phyloP scores from a whole-genome alignment of 2,113 vertebrate genomes.

The Sylvia atricapilla region DNA sequence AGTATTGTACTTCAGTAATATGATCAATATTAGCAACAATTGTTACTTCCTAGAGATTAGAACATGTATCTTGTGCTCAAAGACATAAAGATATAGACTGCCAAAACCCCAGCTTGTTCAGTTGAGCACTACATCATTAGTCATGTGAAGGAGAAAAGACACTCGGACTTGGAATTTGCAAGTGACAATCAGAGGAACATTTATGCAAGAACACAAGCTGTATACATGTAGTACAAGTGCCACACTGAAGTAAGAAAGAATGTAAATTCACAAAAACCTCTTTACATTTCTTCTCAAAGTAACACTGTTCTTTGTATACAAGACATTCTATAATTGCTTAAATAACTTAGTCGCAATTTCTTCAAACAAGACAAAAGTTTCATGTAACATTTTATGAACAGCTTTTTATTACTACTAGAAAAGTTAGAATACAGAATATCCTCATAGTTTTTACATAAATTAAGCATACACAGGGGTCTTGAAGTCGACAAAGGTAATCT shows the following conservation, averaged over 20 bases:
- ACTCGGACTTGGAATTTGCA: constrained; percentile 16
- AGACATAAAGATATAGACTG: neutral
- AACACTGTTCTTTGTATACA: neutral
- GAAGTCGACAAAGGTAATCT: neutral
- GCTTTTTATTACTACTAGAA: constrained; percentile 2
- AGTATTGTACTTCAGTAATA: neutral
- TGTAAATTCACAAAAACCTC: neutral
- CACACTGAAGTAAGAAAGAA: neutral
- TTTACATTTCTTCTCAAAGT: neutral
- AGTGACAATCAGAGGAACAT: neutral
- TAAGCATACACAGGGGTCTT: neutral
- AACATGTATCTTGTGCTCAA: neutral
- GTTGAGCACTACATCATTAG: neutral
- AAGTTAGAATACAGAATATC: neutral
- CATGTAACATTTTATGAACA: neutral
- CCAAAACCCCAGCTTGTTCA: neutral
- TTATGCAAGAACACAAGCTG: neutral
- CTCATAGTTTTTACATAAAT: neutral
- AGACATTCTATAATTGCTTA: neutral
- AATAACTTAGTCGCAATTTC: neutral
- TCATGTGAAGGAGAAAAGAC: neutral
- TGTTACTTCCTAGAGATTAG: neutral
- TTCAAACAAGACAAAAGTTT: neutral
- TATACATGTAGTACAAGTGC: neutral
- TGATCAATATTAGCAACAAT: neutral